Evolutionary conservation across 2,888 invertebrate species (phyloP).

Genomic region (Theretra japonica): DNA sequence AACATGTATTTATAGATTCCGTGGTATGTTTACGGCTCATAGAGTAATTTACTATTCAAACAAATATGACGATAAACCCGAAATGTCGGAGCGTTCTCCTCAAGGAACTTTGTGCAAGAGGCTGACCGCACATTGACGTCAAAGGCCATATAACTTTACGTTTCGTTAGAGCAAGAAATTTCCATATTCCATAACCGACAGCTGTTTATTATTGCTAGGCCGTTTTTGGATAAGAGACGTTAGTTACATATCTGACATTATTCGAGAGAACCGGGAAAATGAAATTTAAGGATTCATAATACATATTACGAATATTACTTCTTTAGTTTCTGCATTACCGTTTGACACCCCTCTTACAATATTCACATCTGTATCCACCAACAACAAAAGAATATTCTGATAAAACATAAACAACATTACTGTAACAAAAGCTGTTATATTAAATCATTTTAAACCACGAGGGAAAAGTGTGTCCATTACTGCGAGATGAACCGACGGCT

Average conservation of each 20-base stretch:
- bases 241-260: no score
- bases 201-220: no score
- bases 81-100: neutral
- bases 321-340: no score
- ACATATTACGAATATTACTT: no score
- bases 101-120: neutral
- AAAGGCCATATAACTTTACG: neutral
- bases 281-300: no score
- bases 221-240: no score
- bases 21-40: neutral
- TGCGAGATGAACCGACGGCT: neutral
- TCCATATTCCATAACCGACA: no score
- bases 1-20: slow-evolving; percentile 1
- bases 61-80: neutral
- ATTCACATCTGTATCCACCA: no score
- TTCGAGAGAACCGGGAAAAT: no score
- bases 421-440: neutral
- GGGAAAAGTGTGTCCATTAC: neutral
- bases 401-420: neutral
- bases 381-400: no score
- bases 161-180: no score
- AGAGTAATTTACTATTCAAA: neutral
- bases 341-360: no score
- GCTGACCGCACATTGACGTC: neutral
- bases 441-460: neutral